These are phyloP conservation scores for Psilanteris sp. DNA, from an alignment of 1,140 invertebrate genomes.

Conservation along the genomic window DNA sequence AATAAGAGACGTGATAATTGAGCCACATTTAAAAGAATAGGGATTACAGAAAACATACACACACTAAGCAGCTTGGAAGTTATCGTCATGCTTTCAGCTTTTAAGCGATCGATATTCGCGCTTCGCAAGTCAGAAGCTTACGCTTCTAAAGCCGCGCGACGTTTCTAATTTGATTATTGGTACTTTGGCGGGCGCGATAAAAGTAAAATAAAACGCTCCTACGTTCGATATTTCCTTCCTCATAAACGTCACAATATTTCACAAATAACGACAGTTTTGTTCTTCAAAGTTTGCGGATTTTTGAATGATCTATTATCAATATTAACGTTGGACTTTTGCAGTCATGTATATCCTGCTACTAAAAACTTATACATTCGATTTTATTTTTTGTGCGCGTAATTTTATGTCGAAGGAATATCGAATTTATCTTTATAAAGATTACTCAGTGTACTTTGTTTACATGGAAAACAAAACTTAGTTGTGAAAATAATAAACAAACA, in stretches of 20 bases:
- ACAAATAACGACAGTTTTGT: slow-evolving; percentile 43
- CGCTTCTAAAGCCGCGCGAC: slow-evolving; percentile 60
- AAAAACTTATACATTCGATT: too few relatives aligned
- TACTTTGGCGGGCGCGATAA: slow-evolving; percentile 56
- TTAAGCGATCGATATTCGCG: slow-evolving; percentile 65
- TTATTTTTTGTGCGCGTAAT: not conserved
- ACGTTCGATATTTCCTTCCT: slow-evolving; percentile 59
- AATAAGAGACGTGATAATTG: slow-evolving; percentile 54
- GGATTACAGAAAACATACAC: slow-evolving; percentile 50
- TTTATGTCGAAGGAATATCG: not conserved
- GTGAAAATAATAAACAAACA: slow-evolving; percentile 4
- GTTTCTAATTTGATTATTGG: slow-evolving; percentile 64
- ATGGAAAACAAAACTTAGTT: not conserved
- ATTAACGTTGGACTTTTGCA: too few relatives aligned
- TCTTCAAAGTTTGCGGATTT: slow-evolving; percentile 22
- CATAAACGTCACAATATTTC: slow-evolving; percentile 44
- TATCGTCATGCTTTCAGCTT: slow-evolving; percentile 60
- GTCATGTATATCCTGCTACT: too few relatives aligned
- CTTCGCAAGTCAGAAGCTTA: slow-evolving; percentile 60
- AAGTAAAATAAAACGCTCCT: slow-evolving; percentile 28
- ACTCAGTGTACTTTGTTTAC: slow-evolving; percentile 22
- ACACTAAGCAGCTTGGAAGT: slow-evolving; percentile 60
- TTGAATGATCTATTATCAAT: too few relatives aligned
- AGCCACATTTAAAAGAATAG: slow-evolving; percentile 43
- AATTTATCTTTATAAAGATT: not conserved